Evolutionary conservation across 2,888 invertebrate genomes (phyloP), one percentile per base, ranked within the genome.

Genomic region (Drosophila anomelani): DNA sequence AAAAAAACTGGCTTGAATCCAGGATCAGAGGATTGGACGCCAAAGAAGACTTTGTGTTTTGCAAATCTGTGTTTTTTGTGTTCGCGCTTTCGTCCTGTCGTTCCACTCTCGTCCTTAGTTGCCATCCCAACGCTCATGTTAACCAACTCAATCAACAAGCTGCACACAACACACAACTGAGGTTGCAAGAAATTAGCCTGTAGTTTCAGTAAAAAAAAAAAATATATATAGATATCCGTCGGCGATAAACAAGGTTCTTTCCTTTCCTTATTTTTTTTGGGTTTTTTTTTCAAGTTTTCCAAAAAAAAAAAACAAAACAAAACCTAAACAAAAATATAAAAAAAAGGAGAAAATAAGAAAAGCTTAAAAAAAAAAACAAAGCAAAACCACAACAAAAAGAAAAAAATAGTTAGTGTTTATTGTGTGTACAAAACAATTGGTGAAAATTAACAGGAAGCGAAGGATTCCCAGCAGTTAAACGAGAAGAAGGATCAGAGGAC

Each of bases 61-160:
- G 57, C 60, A 47, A 68, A 47, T 68, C 69, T 17, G 68, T 68
- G 68, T 68, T 68, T n/a, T 9, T 49, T 69, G 43, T 59, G 51
- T 59, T 69, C 59, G 69, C 68, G 69, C 59, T 47, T 47, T 47
- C 23, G 13, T 43, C 26, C 44, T 29, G 17, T 20, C 20, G 20
- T 41, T 15, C 17, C 57, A 17, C 47, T 15, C 51, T 15, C 51
- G 41, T 49, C 51, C 41, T 43, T 10, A 47, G 46, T 61, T 56
- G 51, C 63, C 62, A 62, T 56, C 10, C 36, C 36, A 49, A 34
- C n/a, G 34, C 67, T 41, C 67, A 68, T 68, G 41, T 15, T 49
- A 44, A 38, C 73, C 72, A 73, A 73, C 72, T 73, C 72, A 72
- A 72, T 72, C 72, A 72, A 73, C 64, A 64, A 72, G 72, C 72